Evolutionary conservation across 2,888 invertebrate species (phyloP), one percentile per base, ranked within the genome.

Genomic region (Drosophila yooni): DNA sequence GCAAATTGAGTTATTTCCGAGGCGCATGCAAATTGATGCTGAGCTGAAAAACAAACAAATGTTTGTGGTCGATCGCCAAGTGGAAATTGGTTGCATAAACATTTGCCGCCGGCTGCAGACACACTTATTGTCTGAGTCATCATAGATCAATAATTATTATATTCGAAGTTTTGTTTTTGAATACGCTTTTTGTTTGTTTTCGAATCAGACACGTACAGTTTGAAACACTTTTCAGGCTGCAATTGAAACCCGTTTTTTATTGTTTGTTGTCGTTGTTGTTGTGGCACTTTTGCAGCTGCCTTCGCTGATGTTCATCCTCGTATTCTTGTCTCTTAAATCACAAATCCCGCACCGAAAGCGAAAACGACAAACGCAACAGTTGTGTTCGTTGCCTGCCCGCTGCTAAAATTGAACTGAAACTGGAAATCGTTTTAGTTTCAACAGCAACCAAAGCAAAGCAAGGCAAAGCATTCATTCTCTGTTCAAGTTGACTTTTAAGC

Each of bases 371-470:
- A 68, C 69, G 70, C 69, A 71, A 64, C 76, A 51, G 34, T 46
- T 54, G 57, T 61, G 88, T 70, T 76, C 87, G 72, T 78, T 88
- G 81, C 81, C 76, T 73, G 88, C 76, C 87, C 71, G 85, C 83
- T 86, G 83, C 88, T 85, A 74, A 76, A 83, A 80, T 87, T 83
- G 74, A 90, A 91, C 91, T 91, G 81, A 91, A 90, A 89, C 92
- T 91, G 90, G 91, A 91, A 91, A 76, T 82, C 50, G 82, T 61
- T 74, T 57, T 65, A 68, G 70, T 73, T 69, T 68, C 69, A 62
- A 60, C 73, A 60, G 63, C 56, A 36, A 27, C 18, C 36, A 54
- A 50, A 27, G 38, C 56, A 62, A 56, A 38, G 59, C 67, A 50
- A 40, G 40, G 34, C 33, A 29, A 53, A 36, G 11, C 54, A 64